These are phyloP conservation scores for Eidolon dupreanum DNA, from an alignment of 2,797 vertebrate species.

Conservation along the genomic window DNA sequence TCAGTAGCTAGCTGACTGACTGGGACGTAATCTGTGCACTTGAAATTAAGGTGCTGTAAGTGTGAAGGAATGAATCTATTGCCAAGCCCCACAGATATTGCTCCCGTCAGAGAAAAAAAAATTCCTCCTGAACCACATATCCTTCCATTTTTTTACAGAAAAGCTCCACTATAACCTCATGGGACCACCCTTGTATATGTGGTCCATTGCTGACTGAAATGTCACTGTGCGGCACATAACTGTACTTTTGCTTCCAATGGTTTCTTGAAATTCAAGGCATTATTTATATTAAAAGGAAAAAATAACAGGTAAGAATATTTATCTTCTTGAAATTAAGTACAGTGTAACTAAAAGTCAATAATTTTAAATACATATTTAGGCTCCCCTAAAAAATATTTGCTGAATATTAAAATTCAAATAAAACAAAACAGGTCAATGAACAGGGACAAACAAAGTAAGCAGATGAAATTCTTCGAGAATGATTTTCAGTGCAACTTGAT, in stretches of 20 bases:
- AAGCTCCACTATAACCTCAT: background rate
- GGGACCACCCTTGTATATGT: background rate
- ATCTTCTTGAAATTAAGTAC: conserved; percentile 9
- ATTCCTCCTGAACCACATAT: background rate
- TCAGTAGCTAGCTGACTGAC: background rate
- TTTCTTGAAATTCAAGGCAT: conserved; percentile 35
- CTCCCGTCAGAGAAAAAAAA: background rate
- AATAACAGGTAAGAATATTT: conserved; percentile 41
- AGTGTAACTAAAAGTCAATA: background rate
- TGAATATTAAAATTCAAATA: conserved; percentile 40
- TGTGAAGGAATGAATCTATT: background rate
- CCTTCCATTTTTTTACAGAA: background rate
- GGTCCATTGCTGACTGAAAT: background rate
- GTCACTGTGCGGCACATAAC: background rate
- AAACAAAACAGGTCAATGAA: background rate
- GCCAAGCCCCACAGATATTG: background rate
- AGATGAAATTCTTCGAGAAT: conserved; percentile 14
- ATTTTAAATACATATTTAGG: background rate
- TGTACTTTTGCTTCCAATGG: background rate
- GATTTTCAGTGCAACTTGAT: background rate
- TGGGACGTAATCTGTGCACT: background rate
- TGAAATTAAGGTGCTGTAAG: background rate
- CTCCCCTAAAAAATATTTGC: background rate
- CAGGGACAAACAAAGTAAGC: background rate
- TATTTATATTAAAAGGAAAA: background rate